A percentile compares a stretch with the other conserved stretches of the same genome.
Conservation (phyloP, 2,888 invertebrate genomes). For the Sesia bembeciformis region DNA sequence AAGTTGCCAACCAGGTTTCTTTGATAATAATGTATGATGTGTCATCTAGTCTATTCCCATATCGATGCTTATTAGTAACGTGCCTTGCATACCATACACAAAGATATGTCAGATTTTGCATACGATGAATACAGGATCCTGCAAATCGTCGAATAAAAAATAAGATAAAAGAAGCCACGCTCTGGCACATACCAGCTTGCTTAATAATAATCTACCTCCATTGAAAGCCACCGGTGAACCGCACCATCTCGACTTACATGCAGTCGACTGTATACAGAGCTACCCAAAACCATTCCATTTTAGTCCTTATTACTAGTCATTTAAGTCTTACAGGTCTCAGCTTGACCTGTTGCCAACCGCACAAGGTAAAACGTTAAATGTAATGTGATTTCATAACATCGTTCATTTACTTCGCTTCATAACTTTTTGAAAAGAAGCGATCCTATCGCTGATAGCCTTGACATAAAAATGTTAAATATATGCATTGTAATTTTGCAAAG, state of each 20-base stretch:
- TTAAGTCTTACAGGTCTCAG: too few species aligned
- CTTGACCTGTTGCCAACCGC: constrained; percentile 3
- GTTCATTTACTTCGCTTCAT: constrained; percentile 18
- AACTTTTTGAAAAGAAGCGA: constrained; percentile 15
- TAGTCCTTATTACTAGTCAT: too few species aligned
- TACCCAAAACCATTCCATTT: too few species aligned
- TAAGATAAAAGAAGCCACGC: not conserved
- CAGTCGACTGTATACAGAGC: too few species aligned
- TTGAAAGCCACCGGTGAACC: constrained; percentile 1
- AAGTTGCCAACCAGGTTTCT: too few species aligned
- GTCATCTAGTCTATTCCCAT: too few species aligned
- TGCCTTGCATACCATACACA: too few species aligned
- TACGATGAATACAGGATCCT: too few species aligned
- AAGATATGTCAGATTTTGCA: too few species aligned
- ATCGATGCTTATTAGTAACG: too few species aligned
- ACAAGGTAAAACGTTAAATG: constrained; percentile 11
- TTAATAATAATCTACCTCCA: not conserved
- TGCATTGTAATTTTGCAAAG: not conserved
- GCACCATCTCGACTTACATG: constrained; percentile 1
- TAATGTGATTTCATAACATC: constrained; percentile 17
- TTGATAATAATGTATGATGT: too few species aligned
- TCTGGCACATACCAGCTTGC: not conserved
- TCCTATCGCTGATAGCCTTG: constrained; percentile 13
- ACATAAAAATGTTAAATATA: constrained; percentile 6
- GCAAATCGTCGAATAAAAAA: not conserved